Conservation (phyloP, 2,797 vertebrate genomes). For the Tiaroga cobitis region DNA sequence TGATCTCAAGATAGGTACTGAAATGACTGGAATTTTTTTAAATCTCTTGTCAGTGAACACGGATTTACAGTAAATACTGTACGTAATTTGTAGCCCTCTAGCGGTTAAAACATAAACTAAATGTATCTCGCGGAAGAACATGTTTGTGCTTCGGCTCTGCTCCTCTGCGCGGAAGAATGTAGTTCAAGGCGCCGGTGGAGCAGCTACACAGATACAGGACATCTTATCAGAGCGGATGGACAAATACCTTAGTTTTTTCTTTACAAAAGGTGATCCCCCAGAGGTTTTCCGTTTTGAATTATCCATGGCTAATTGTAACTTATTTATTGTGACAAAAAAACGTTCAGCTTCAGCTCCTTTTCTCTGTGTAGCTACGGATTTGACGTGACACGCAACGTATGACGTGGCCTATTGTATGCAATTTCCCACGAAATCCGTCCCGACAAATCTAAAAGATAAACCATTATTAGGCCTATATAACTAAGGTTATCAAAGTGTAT, state of each 20-base stretch:
- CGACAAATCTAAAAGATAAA: neutral
- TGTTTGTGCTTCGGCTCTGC: neutral
- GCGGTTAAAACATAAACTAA: neutral
- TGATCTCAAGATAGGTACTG: neutral
- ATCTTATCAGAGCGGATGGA: no score
- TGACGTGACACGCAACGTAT: neutral
- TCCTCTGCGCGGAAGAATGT: neutral
- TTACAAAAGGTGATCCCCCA: no score
- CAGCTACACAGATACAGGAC: no score
- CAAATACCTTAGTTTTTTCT: no score
- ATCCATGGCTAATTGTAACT: neutral
- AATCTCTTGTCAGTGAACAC: neutral
- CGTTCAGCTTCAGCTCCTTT: neutral
- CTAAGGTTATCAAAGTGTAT: neutral
- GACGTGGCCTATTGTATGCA: neutral
- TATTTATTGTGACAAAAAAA: neutral
- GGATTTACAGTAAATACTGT: neutral
- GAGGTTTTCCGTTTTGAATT: no score
- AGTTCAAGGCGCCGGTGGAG: no score
- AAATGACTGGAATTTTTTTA: neutral
- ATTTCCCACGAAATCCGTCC: neutral
- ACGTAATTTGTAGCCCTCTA: neutral
- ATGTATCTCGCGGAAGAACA: neutral
- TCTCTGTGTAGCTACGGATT: neutral
- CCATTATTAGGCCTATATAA: no score